Evolutionary conservation across 2,888 invertebrate species (phyloP), one percentile per base, ranked within the genome.

Genomic region (Nebria brevicollis): DNA sequence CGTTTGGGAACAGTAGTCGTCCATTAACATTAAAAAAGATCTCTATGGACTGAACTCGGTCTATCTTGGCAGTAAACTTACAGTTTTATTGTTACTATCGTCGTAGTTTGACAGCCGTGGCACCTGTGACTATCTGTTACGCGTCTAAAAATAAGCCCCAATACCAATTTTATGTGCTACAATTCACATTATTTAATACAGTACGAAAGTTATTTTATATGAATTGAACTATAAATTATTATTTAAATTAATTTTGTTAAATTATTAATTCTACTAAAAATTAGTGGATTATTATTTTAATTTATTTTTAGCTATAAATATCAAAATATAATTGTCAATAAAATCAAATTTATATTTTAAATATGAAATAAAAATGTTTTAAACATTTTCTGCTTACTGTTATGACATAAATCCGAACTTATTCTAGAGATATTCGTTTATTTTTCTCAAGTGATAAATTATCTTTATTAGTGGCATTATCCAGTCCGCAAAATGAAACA

Each of bases 91-190:
- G 70, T 70, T 26, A 26, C 34, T 13, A 70, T 70, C 26, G 26
- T 70, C 25, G 70, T 70, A 25, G 70, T 34, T 34, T 26, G 25
- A 70, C 34, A 26, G 34, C 70, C 25, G 70, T 34, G 1, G 70
- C 70, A 70, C 70, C 70, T 70, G 70, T 70, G 25, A 25, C 70
- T 26, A 70, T 70, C 11, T 26, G 70, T 70, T 70, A 70, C 34
- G 25, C 25, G 25, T 70, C 70, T 70, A 70, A 26, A 54, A 8
- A 54, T 54, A 54, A 13, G 11, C 54, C 54, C 7, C 54, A 2
- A 54, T 7, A 54, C 54, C 4, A 8, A 54, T 54, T 54, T 54
- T 54, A 54, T 7, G 54, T 54, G 13, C 54, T 13, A 54, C 13
- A 54, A 11, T 54, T 54, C 54, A 54, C 13, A 54, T 54, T 2